phyloP scores from a whole-genome alignment of 2,888 invertebrate species.

The Lycophotia porphyrea region DNA sequence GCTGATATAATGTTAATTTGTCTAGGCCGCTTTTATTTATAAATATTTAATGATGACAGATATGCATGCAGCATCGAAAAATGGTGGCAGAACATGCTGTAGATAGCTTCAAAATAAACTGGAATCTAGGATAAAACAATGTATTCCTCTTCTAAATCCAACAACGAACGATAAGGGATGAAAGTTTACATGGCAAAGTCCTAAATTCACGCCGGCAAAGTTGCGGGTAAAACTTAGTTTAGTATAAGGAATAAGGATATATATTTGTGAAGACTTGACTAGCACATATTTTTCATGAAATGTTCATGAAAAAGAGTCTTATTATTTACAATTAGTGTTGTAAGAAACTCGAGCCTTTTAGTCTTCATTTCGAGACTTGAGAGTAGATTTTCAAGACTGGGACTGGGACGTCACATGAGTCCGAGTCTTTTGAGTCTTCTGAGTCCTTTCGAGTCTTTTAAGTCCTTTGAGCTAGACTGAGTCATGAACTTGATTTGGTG shows the following conservation, averaged over 20 bases:
- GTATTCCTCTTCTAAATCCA: not conserved
- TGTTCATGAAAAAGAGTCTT: not conserved
- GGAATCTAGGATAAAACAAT: not conserved
- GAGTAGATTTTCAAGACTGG: too few relatives aligned
- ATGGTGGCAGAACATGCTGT: not conserved
- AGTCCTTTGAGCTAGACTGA: too few relatives aligned
- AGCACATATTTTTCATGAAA: not conserved
- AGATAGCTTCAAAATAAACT: not conserved
- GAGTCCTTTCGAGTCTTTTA: too few relatives aligned
- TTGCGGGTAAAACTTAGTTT: not conserved
- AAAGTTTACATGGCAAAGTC: not conserved
- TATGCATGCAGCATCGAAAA: not conserved
- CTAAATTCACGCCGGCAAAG: not conserved
- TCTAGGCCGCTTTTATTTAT: not conserved
- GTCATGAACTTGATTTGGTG: too few relatives aligned
- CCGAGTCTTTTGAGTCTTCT: too few relatives aligned
- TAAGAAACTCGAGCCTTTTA: too few relatives aligned
- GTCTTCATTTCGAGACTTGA: too few relatives aligned
- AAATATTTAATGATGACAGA: not conserved
- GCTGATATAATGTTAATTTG: not conserved
- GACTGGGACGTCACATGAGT: too few relatives aligned
- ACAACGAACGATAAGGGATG: not conserved
- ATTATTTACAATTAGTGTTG: slow-evolving; percentile 7
- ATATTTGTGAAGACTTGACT: not conserved
- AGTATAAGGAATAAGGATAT: not conserved